phyloP scores from a whole-genome alignment of 2,888 invertebrate genomes.

The Tetranychus piercei region DNA sequence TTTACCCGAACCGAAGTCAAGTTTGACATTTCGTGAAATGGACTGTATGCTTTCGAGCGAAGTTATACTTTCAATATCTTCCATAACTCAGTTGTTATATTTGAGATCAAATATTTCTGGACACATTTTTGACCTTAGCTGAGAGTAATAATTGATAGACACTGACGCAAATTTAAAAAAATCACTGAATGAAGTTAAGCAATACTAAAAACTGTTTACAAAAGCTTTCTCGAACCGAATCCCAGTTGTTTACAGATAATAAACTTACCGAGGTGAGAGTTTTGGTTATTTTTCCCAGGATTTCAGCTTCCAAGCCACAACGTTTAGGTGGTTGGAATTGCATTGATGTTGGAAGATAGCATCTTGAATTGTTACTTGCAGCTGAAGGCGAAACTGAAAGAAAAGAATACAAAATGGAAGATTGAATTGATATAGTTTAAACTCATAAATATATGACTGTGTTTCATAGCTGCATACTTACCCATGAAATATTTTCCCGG shows the following conservation, averaged over 20 bases:
- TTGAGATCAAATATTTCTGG: too few relatives aligned
- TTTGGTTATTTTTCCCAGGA: conserved; percentile 22
- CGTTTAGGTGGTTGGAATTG: conserved; percentile 39
- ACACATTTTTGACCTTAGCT: too few relatives aligned
- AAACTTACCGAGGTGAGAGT: conserved; percentile 17
- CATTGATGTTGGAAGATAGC: conserved; percentile 59
- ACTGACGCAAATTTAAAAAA: too few relatives aligned
- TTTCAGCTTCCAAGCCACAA: conserved; percentile 23
- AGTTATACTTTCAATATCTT: not conserved
- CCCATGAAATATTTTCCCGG: conserved; percentile 46
- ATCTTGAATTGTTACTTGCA: conserved; percentile 26
- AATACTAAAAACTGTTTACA: too few relatives aligned
- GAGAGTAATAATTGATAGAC: too few relatives aligned
- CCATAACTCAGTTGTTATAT: not conserved
- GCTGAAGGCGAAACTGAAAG: conserved; percentile 15
- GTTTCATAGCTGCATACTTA: conserved; percentile 5
- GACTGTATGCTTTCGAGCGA: not conserved
- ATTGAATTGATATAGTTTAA: not conserved
- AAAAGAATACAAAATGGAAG: not conserved
- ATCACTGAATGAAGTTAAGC: too few relatives aligned
- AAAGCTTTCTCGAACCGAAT: not conserved
- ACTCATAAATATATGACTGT: too few relatives aligned
- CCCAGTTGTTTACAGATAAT: not conserved
- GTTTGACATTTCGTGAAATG: not conserved
- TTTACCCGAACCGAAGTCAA: not conserved